Conservation (phyloP, 2,888 invertebrate genomes). For the Lysandra coridon region DNA sequence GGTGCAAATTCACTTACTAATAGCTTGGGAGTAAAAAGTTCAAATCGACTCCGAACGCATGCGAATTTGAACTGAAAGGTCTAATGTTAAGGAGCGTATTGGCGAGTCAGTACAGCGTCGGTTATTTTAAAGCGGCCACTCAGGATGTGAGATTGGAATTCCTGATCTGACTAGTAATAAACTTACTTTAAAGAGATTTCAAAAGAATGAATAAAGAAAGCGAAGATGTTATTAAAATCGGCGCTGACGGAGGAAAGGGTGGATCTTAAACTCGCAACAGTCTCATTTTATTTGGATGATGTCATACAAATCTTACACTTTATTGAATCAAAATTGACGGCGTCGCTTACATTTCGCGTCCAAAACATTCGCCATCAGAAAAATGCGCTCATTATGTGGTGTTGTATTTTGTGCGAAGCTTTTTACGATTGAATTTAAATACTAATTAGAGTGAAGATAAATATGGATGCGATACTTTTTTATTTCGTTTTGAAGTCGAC, state of each 20-base stretch:
- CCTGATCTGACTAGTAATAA: slow-evolving; percentile 79
- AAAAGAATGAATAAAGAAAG: slow-evolving; percentile 73
- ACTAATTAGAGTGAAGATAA: slow-evolving; percentile 30
- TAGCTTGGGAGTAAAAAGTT: slow-evolving; percentile 41
- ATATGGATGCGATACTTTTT: slow-evolving; percentile 17
- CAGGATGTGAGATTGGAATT: slow-evolving; percentile 78
- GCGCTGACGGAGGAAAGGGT: slow-evolving; percentile 64
- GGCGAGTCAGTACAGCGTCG: slow-evolving; percentile 41
- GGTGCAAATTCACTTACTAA: slow-evolving; percentile 50
- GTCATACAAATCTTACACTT: slow-evolving; percentile 62
- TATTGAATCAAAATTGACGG: slow-evolving; percentile 51
- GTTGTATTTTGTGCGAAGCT: slow-evolving; percentile 29
- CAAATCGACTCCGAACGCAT: slow-evolving; percentile 33
- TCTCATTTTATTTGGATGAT: slow-evolving; percentile 53
- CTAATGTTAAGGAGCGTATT: slow-evolving; percentile 46
- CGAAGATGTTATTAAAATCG: slow-evolving; percentile 69
- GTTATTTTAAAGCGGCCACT: slow-evolving; percentile 71
- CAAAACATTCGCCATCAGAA: slow-evolving; percentile 25
- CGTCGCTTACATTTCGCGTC: slow-evolving; percentile 6
- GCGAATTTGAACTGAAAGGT: slow-evolving; percentile 46
- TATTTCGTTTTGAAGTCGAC: slow-evolving; percentile 8
- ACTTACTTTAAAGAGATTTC: slow-evolving; percentile 71
- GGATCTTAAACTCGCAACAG: slow-evolving; percentile 59
- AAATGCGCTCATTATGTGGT: slow-evolving; percentile 21
- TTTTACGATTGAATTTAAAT: slow-evolving; percentile 31